phyloP scores from a whole-genome alignment of 2,797 vertebrate species.

The Carapus acus region DNA sequence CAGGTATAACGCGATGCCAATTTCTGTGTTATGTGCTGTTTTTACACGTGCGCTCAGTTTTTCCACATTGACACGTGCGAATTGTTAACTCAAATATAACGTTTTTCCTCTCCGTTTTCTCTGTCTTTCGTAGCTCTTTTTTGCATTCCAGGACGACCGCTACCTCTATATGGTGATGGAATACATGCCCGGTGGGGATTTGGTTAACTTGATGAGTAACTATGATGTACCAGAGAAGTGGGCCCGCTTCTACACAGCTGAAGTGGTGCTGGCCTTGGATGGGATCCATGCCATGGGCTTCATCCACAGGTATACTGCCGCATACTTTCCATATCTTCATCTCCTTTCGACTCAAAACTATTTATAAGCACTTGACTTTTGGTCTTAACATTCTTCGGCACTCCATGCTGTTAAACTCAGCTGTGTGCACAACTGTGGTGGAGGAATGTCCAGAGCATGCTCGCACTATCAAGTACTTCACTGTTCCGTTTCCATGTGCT shows the following conservation, averaged over 20 bases:
- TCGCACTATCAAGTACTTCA: not conserved
- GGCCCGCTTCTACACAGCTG: slow-evolving; percentile 97
- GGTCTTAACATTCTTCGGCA: not conserved
- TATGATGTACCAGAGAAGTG: slow-evolving; percentile 98
- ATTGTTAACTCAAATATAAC: not conserved
- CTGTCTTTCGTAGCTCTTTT: slow-evolving; percentile 80
- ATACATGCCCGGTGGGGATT: slow-evolving; percentile 97
- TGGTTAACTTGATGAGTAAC: slow-evolving; percentile 99
- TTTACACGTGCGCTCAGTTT: too few relatives aligned
- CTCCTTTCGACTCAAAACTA: too few relatives aligned
- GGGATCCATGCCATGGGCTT: slow-evolving; percentile 99
- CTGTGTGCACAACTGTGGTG: not conserved
- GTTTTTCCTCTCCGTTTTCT: not conserved
- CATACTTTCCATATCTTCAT: not conserved
- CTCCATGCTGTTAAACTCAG: not conserved
- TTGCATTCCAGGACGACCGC: slow-evolving; percentile 96
- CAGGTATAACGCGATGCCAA: slow-evolving; percentile 78
- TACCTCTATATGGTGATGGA: slow-evolving; percentile 99
- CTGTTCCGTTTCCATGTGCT: not conserved
- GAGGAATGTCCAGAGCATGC: not conserved
- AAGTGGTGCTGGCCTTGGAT: slow-evolving; percentile 95
- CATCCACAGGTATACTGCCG: slow-evolving; percentile 86
- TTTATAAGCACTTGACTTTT: too few relatives aligned
- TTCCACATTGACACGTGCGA: not conserved
- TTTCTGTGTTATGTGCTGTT: too few relatives aligned